These are phyloP conservation scores for Chaetoderma sp. DNA, from an alignment of 2,888 invertebrate species.

Conservation along the genomic window DNA sequence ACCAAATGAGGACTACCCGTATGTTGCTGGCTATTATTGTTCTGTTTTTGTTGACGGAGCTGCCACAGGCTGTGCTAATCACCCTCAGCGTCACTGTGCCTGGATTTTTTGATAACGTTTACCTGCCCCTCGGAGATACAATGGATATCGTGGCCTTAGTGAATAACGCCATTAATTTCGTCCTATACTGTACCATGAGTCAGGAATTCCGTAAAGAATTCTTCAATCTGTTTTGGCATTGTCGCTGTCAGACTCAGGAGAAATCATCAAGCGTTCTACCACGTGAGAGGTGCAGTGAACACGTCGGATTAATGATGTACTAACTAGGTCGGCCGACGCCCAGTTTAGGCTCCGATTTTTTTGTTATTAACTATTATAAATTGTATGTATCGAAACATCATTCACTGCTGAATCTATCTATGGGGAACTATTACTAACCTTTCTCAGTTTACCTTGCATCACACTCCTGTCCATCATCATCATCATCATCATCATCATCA, in stretches of 20 bases:
- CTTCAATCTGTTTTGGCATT: conserved; percentile 29
- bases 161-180: conserved; percentile 93
- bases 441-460: too few species aligned
- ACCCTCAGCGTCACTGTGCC: conserved; percentile 78
- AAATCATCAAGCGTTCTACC: too few species aligned
- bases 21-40: conserved; percentile 87
- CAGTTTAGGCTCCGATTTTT: too few species aligned
- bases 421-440: too few species aligned
- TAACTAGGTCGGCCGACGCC: too few species aligned
- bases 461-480: conserved; percentile 16
- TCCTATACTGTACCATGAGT: conserved; percentile 93
- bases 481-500: conserved; percentile 25
- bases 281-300: too few species aligned
- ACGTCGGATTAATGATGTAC: too few species aligned
- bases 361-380: too few species aligned
- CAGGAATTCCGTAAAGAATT: conserved; percentile 82
- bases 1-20: conserved; percentile 79
- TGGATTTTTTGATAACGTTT: conserved; percentile 75
- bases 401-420: too few species aligned
- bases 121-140: conserved; percentile 77
- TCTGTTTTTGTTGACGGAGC: conserved; percentile 86
- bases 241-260: too few species aligned
- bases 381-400: too few species aligned
- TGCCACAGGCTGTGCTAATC: conserved; percentile 82
- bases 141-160: conserved; percentile 92